A percentile compares a stretch with the other conserved stretches of the same genome.
Conservation (phyloP, 2,797 vertebrate genomes). For the Falco cherrug region DNA sequence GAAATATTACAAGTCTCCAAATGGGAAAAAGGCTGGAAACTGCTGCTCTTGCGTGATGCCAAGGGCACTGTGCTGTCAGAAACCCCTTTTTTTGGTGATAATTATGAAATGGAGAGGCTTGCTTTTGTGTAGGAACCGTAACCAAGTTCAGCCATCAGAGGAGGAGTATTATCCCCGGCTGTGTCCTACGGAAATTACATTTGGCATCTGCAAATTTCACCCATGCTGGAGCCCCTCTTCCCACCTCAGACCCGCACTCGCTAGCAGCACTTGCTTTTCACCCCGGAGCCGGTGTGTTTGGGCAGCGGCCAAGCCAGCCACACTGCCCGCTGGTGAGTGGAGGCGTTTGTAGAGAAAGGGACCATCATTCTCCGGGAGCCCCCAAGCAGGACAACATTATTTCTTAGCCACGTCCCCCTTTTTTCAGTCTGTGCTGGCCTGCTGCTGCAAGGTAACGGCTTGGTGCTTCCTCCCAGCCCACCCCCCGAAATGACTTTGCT, state of each 20-base stretch:
- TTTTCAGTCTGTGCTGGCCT: neutral
- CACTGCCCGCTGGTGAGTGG: rapidly evolving
- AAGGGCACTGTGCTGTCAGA: rapidly evolving
- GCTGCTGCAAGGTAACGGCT: neutral
- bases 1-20: neutral
- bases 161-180: too few species aligned
- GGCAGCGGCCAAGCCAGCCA: rapidly evolving
- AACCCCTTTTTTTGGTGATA: rapidly evolving
- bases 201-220: neutral
- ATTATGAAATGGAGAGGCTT: rapidly evolving
- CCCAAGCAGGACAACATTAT: neutral
- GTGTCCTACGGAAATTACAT: rapidly evolving
- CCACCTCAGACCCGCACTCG: neutral
- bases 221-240: neutral
- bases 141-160: rapidly evolving
- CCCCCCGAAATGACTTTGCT: neutral
- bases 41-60: rapidly evolving
- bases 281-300: rapidly evolving
- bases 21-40: neutral
- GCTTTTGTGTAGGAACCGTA: rapidly evolving
- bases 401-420: neutral
- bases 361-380: neutral
- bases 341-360: neutral
- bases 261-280: neutral
- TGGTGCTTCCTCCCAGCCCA: neutral